These are phyloP conservation scores for Mustela nigripes DNA, from an alignment of 2,113 vertebrate species.

Conservation along the genomic window DNA sequence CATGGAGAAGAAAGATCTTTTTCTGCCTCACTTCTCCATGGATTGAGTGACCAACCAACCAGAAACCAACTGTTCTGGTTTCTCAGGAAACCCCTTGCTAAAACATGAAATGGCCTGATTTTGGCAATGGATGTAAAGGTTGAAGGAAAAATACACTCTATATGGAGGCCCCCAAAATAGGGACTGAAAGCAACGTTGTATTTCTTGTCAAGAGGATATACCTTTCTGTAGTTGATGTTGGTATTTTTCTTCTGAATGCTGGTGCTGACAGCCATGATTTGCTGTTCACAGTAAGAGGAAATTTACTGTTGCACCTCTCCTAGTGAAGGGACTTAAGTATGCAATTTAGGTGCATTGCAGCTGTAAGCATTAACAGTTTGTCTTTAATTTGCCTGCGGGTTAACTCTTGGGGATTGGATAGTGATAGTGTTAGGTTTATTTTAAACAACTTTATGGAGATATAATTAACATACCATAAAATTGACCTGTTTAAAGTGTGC, in stretches of 20 bases:
- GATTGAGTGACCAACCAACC: not conserved
- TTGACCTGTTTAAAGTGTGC: not conserved
- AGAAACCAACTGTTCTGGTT: not conserved
- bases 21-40: not conserved
- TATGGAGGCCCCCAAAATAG: not conserved
- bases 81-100: not conserved
- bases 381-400: slow-evolving; percentile 4
- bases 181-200: not conserved
- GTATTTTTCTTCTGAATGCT: not conserved
- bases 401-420: not conserved
- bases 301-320: not conserved
- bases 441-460: not conserved
- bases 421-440: not conserved
- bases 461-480: not conserved
- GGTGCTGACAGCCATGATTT: not conserved
- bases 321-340: not conserved
- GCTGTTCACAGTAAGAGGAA: not conserved
- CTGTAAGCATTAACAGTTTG: not conserved
- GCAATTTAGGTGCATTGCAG: not conserved
- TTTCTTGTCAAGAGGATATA: not conserved
- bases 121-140: not conserved
- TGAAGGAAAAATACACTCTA: not conserved
- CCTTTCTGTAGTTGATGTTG: not conserved
- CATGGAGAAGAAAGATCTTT: not conserved
- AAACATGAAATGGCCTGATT: not conserved